Conservation (phyloP, 1,140 invertebrate genomes). For the Monomorium pharaonis region DNA sequence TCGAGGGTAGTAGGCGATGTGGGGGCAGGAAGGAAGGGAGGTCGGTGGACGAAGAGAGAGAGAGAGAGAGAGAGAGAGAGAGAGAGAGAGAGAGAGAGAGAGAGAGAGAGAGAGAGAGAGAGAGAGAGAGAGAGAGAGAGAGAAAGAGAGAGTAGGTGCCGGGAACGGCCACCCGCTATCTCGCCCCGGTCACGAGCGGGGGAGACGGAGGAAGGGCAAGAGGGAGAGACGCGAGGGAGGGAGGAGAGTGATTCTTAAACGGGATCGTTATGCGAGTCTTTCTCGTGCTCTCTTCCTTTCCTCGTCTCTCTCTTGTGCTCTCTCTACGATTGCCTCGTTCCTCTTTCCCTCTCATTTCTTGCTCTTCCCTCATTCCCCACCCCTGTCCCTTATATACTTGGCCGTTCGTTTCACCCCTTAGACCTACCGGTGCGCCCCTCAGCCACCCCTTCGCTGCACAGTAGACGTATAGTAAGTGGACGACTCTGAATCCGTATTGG, state of each 20-base stretch:
- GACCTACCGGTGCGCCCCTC: background rate
- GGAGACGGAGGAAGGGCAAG: background rate
- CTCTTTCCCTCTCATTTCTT: conserved; percentile 50
- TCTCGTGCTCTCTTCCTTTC: conserved; percentile 75
- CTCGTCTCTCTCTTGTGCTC: conserved; percentile 21
- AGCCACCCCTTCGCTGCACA: background rate
- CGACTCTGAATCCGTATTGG: conserved; percentile 33
- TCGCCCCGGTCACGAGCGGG: conserved; percentile 66
- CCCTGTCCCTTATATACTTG: conserved; percentile 30
- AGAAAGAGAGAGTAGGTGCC: conserved; percentile 65
- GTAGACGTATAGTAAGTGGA: conserved; percentile 5
- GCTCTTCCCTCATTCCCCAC: conserved; percentile 15
- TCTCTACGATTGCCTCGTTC: conserved; percentile 63
- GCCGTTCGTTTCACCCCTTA: conserved; percentile 26
- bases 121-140: conserved; percentile 58
- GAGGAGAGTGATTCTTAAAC: conserved; percentile 80
- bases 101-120: background rate
- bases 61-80: too few relatives aligned
- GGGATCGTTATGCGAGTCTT: conserved; percentile 83
- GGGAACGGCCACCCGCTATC: conserved; percentile 76
- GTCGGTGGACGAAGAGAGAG: conserved; percentile 49
- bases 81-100: too few relatives aligned
- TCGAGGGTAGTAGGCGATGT: conserved; percentile 53
- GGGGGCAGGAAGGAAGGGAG: conserved; percentile 64
- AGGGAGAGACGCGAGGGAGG: conserved; percentile 3